Evolutionary conservation across 2,113 vertebrate species (phyloP).

Genomic region (Caloenas nicobarica): DNA sequence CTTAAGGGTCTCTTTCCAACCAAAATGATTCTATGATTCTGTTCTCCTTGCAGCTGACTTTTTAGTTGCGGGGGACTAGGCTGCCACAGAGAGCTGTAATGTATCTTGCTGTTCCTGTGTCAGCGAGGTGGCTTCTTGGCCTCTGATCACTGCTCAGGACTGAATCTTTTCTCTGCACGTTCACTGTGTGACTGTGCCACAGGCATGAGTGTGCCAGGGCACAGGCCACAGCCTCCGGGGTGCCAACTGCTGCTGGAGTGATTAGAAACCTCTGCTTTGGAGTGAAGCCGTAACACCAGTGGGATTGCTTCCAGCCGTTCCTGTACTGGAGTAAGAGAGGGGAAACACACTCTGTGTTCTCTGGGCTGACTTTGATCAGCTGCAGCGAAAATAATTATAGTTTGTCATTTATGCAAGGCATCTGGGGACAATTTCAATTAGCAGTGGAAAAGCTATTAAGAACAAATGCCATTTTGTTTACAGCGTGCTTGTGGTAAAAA

Average conservation of each 20-base stretch:
- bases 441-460: background rate
- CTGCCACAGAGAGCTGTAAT: background rate
- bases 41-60: background rate
- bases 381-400: background rate
- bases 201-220: background rate
- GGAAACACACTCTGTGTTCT: background rate
- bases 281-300: background rate
- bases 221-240: background rate
- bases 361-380: background rate
- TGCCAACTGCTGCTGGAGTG: background rate
- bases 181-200: background rate
- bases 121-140: background rate
- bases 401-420: background rate
- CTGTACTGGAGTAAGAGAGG: background rate
- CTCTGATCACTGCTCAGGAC: background rate
- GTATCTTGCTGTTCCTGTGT: background rate
- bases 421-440: background rate
- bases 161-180: background rate
- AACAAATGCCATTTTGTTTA: background rate
- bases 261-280: background rate
- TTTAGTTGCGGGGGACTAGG: background rate
- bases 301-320: background rate
- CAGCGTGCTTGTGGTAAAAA: background rate
- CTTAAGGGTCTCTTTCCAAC: no score
- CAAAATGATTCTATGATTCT: no score